Evolutionary conservation across 2,797 vertebrate genomes (phyloP).

Genomic region (Siniperca scherzeri): DNA sequence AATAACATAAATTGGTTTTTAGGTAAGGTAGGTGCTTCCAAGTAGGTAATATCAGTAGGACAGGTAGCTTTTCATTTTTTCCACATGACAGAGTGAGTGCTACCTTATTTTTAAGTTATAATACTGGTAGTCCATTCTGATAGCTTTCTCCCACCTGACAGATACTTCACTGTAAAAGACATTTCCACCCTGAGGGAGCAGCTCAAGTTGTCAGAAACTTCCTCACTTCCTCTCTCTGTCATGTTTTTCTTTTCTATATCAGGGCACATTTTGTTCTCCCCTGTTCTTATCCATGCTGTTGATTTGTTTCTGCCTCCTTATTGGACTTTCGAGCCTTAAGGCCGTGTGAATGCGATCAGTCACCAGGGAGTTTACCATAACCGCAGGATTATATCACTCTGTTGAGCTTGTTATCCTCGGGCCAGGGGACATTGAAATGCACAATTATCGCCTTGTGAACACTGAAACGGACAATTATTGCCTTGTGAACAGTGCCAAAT

Average conservation of each 20-base stretch:
- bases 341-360: conserved; percentile 52
- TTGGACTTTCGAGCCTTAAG: conserved; percentile 34
- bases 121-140: background rate
- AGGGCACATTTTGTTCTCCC: conserved; percentile 3
- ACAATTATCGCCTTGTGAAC: conserved; percentile 69
- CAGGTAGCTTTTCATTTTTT: background rate
- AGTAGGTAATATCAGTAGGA: background rate
- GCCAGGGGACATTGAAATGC: conserved; percentile 41
- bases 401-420: conserved; percentile 51
- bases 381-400: conserved; percentile 56
- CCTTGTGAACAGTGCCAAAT: conserved; percentile 42
- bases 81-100: background rate
- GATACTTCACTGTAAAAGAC: background rate
- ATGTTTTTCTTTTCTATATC: conserved; percentile 19
- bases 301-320: conserved; percentile 28
- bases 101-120: conserved; percentile 3
- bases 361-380: conserved; percentile 58
- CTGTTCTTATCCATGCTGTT: conserved; percentile 9
- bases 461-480: conserved; percentile 52
- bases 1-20: background rate
- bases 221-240: conserved; percentile 18
- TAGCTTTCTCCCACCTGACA: background rate
- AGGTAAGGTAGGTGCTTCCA: background rate
- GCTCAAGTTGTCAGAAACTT: background rate
- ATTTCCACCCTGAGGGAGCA: background rate